These are phyloP conservation scores for Dryomyza anilis DNA, from an alignment of 2,888 invertebrate genomes.

Conservation along the genomic window DNA sequence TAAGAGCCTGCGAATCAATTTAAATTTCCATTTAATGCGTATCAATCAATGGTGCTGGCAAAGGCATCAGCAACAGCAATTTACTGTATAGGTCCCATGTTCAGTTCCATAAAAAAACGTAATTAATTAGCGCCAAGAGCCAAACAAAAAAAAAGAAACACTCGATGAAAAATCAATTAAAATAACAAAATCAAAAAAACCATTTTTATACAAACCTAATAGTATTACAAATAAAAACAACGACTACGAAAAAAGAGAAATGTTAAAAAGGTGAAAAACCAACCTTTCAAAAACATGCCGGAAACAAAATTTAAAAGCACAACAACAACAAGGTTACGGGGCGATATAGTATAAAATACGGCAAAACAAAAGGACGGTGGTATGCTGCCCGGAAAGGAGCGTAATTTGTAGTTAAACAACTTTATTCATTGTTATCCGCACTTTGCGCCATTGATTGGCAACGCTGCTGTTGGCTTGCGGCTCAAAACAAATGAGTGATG, in stretches of 20 bases:
- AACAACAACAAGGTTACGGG: background rate
- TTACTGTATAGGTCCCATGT: background rate
- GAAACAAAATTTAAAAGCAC: background rate
- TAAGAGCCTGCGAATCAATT: slow-evolving; percentile 1
- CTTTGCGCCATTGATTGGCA: slow-evolving; percentile 6
- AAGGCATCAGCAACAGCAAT: background rate
- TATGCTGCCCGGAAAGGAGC: background rate
- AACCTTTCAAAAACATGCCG: background rate
- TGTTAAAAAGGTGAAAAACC: too few species aligned
- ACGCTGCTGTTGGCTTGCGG: too few species aligned
- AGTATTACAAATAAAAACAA: too few species aligned
- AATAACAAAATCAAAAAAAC: background rate
- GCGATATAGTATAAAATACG: background rate
- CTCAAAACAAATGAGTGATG: background rate
- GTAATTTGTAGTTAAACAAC: slow-evolving; percentile 5
- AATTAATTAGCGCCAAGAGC: slow-evolving; percentile 1
- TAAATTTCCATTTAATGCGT: slow-evolving; percentile 8
- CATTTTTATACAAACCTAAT: background rate
- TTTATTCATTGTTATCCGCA: slow-evolving; percentile 11
- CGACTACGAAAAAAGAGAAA: too few species aligned
- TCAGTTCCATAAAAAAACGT: background rate
- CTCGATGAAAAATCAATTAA: background rate
- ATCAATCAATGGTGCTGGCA: background rate
- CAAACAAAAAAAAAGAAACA: background rate
- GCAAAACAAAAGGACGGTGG: background rate